Evolutionary conservation across 2,888 invertebrate species (phyloP).

Genomic region (Nudaria mundana): DNA sequence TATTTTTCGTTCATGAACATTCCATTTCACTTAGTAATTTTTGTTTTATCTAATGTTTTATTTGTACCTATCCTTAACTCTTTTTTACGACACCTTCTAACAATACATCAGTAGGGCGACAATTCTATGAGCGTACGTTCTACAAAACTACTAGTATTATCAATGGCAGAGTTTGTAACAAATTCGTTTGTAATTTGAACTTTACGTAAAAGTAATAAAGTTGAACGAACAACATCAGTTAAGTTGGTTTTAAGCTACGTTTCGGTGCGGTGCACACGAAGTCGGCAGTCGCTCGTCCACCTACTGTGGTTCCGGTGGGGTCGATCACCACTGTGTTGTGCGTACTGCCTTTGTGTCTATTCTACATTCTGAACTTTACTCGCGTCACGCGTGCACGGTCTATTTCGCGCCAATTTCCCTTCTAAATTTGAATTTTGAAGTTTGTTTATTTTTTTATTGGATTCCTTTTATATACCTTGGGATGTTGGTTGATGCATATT

Average conservation of each 20-base stretch:
- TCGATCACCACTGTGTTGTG: conserved; percentile 70
- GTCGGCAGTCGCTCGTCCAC: conserved; percentile 73
- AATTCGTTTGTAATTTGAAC: conserved; percentile 25
- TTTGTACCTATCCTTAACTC: conserved; percentile 38
- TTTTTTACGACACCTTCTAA: conserved; percentile 60
- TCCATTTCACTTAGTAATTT: conserved; percentile 48
- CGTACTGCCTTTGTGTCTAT: conserved; percentile 56
- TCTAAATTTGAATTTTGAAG: conserved; percentile 29
- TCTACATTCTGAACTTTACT: conserved; percentile 51
- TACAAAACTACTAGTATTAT: conserved; percentile 68
- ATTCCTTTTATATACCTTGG: conserved; percentile 16
- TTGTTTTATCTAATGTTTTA: conserved; percentile 55
- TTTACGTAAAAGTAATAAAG: conserved; percentile 19
- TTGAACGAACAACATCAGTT: conserved; percentile 21
- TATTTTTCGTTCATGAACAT: conserved; percentile 30
- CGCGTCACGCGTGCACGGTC: conserved; percentile 44
- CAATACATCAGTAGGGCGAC: conserved; percentile 64
- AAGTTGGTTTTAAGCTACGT: conserved; percentile 55
- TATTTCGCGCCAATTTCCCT: conserved; percentile 54
- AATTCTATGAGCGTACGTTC: conserved; percentile 73
- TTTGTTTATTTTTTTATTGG: conserved; percentile 23
- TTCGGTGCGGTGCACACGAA: conserved; percentile 76
- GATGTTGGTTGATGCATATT: conserved; percentile 4
- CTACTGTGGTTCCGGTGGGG: conserved; percentile 81
- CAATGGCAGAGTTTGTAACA: conserved; percentile 39